Conservation (phyloP, 2,113 vertebrate genomes). For the Corydoras sp. region DNA sequence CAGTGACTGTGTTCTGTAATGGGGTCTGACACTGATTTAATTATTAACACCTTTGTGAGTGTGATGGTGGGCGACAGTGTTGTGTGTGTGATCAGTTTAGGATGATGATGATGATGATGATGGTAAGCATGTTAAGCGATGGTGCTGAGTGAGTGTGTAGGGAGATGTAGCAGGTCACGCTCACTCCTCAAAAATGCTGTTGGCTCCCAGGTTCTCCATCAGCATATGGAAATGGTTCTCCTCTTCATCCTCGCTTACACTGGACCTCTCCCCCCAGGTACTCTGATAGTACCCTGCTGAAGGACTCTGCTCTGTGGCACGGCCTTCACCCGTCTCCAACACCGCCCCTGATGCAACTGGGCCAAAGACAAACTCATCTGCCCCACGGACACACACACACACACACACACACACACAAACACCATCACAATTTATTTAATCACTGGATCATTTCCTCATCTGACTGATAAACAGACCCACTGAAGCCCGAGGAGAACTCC, state of each 20-base stretch:
- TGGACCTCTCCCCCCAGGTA: constrained; percentile 51
- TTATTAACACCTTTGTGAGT: too few relatives aligned
- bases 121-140: too few relatives aligned
- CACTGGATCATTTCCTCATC: not conserved
- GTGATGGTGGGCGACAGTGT: too few relatives aligned
- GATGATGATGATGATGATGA: too few relatives aligned
- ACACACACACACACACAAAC: not conserved
- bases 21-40: too few relatives aligned
- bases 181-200: constrained; percentile 82
- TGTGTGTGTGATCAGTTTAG: too few relatives aligned
- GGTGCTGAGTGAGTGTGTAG: too few relatives aligned
- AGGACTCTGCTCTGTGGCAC: constrained; percentile 19
- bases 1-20: not conserved
- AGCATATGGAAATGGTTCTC: constrained; percentile 78
- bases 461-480: constrained; percentile 62
- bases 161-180: constrained; percentile 42
- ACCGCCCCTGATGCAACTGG: constrained; percentile 47
- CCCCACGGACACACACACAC: not conserved
- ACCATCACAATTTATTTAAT: not conserved
- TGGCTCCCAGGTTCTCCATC: constrained; percentile 80
- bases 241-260: constrained; percentile 62
- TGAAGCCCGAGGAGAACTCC: constrained; percentile 85
- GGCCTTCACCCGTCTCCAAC: constrained; percentile 15
- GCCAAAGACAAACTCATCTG: constrained; percentile 77
- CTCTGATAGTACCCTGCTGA: constrained; percentile 63